Conservation (phyloP, 2,113 vertebrate species). For the Nicator chloris region DNA sequence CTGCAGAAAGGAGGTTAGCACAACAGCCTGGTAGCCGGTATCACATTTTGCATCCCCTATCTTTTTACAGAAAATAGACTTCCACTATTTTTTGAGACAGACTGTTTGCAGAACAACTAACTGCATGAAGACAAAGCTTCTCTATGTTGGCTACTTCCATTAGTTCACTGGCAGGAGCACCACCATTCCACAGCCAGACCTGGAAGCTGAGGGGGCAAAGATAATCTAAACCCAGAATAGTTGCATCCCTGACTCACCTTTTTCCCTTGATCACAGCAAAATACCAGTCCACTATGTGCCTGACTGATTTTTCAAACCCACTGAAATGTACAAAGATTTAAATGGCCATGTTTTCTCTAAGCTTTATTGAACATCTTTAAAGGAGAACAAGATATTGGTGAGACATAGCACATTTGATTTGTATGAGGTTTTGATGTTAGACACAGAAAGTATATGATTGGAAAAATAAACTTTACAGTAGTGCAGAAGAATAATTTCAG, state of each 20-base stretch:
- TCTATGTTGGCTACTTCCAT: not conserved
- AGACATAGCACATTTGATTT: not conserved
- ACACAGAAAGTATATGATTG: not conserved
- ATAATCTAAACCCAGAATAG: not conserved
- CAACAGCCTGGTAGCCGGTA: not conserved
- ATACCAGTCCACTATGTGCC: not conserved
- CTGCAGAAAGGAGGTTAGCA: not conserved
- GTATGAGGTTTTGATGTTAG: not conserved
- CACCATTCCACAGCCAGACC: not conserved
- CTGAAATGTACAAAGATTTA: not conserved
- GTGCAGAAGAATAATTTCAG: not conserved
- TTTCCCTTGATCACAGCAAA: not conserved
- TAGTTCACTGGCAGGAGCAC: not conserved
- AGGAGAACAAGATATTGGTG: not conserved
- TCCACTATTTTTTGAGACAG: not conserved
- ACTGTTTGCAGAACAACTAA: not conserved
- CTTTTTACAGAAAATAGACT: not conserved
- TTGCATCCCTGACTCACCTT: not conserved
- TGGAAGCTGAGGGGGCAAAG: not conserved
- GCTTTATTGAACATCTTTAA: not conserved
- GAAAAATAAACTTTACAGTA: constrained; percentile 24
- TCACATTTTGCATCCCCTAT: rapidly evolving
- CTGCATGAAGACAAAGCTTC: not conserved
- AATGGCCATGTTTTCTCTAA: not conserved
- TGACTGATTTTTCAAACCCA: not conserved